phyloP scores from a whole-genome alignment of 1,140 invertebrate genomes.

The Samia ricini region DNA sequence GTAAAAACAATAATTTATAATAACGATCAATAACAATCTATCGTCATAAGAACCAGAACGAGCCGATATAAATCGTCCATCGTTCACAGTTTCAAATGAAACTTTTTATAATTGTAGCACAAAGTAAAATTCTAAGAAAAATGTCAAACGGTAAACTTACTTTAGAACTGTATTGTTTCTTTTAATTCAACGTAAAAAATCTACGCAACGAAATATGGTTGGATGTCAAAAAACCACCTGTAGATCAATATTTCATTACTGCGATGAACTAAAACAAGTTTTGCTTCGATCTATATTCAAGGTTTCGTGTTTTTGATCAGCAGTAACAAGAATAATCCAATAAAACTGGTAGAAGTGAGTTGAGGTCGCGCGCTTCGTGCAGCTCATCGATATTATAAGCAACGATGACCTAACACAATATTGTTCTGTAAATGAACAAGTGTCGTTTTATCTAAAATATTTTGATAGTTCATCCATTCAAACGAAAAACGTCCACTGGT shows the following conservation, averaged over 20 bases:
- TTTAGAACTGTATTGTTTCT: constrained; percentile 13
- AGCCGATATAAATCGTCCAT: constrained; percentile 41
- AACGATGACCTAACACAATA: constrained; percentile 30
- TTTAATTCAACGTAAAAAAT: neutral
- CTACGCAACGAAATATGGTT: neutral
- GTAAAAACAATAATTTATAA: neutral
- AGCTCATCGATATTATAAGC: constrained; percentile 38
- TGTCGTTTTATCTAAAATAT: constrained; percentile 11
- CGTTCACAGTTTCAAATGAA: constrained; percentile 40
- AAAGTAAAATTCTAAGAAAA: constrained; percentile 15
- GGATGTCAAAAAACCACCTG: too few relatives aligned
- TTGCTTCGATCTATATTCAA: constrained; percentile 19
- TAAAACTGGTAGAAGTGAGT: constrained; percentile 18
- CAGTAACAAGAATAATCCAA: constrained; percentile 19
- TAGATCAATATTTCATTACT: neutral
- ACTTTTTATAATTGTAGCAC: constrained; percentile 23
- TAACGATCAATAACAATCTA: constrained; percentile 27
- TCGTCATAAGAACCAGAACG: constrained; percentile 22
- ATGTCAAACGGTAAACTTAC: constrained; percentile 11
- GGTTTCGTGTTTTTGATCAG: constrained; percentile 23
- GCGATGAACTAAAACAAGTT: constrained; percentile 23
- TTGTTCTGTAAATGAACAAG: constrained; percentile 15
- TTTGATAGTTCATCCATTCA: too few relatives aligned
- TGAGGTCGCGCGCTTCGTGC: constrained; percentile 29
- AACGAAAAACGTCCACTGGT: too few relatives aligned